Evolutionary conservation across 2,888 invertebrate species (phyloP).

Genomic region (Lithodes maja): DNA sequence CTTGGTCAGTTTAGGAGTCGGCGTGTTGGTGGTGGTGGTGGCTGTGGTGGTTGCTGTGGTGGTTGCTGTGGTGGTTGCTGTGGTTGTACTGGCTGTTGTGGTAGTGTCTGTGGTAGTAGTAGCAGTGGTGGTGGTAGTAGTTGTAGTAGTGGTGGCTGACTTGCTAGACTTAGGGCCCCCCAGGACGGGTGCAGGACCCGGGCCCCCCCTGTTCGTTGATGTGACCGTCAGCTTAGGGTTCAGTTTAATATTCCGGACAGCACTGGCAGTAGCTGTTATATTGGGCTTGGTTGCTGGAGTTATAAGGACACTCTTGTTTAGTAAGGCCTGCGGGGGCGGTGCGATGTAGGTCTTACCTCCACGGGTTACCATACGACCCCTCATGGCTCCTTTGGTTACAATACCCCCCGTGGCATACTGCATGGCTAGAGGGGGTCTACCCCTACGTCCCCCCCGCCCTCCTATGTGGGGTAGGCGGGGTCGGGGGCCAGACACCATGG

Average conservation of each 20-base stretch:
- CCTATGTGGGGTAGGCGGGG: constrained; percentile 35
- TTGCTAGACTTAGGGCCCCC: not conserved
- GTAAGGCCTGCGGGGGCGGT: constrained; percentile 52
- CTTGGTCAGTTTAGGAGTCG: constrained; percentile 21
- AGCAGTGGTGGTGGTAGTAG: not conserved
- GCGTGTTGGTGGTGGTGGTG: not conserved
- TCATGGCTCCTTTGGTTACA: constrained; percentile 45
- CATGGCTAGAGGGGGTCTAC: constrained; percentile 68
- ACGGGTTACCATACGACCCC: constrained; percentile 54
- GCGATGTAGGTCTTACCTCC: constrained; percentile 25
- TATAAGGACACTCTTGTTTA: constrained; percentile 70
- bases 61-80: not conserved
- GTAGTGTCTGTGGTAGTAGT: not conserved
- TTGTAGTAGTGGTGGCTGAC: not conserved
- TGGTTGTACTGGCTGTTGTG: not conserved
- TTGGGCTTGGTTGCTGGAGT: constrained; percentile 61
- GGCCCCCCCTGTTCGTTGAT: not conserved
- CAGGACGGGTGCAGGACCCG: not conserved
- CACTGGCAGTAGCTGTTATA: constrained; percentile 28
- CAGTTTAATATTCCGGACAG: constrained; percentile 42
- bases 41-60: constrained; percentile 4
- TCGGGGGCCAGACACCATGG: constrained; percentile 51
- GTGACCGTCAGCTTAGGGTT: constrained; percentile 60
- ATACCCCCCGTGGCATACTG: constrained; percentile 66
- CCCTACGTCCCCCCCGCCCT: constrained; percentile 50